phyloP scores from a whole-genome alignment of 2,797 vertebrate species.

The Chaenodraco wilsoni region DNA sequence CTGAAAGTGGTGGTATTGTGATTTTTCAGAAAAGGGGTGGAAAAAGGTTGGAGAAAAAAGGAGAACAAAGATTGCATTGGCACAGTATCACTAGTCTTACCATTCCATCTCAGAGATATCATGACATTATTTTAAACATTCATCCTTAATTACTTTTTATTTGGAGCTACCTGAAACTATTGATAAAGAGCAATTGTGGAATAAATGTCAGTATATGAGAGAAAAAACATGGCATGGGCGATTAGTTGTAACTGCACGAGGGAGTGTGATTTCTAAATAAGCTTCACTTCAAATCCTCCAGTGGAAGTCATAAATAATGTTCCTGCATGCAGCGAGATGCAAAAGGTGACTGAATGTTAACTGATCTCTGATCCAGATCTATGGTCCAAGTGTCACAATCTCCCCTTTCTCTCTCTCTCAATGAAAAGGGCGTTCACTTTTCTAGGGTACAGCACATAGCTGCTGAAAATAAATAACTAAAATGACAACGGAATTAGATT shows the following conservation, averaged over 20 bases:
- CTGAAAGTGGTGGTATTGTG: slow-evolving; percentile 20
- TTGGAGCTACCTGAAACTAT: slow-evolving; percentile 22
- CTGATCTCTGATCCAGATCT: slow-evolving; percentile 17
- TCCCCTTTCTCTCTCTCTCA: slow-evolving; percentile 24
- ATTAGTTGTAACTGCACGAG: slow-evolving; percentile 14
- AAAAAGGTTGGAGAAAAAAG: slow-evolving; percentile 3
- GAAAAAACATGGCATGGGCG: slow-evolving; percentile 1
- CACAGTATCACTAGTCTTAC: slow-evolving; percentile 54
- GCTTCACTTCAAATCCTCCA: slow-evolving; percentile 20
- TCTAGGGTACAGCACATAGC: slow-evolving; percentile 34
- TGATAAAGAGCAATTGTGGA: slow-evolving; percentile 24
- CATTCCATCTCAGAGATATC: slow-evolving; percentile 27
- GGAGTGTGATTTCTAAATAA: slow-evolving; percentile 26
- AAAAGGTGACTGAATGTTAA: slow-evolving; percentile 21
- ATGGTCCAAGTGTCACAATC: slow-evolving; percentile 33
- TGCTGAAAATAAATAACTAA: slow-evolving; percentile 30
- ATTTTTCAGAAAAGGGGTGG: slow-evolving; percentile 24
- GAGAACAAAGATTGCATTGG: slow-evolving; percentile 42
- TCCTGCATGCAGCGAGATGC: slow-evolving; percentile 56
- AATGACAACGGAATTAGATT: slow-evolving; percentile 12
- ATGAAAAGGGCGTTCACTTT: slow-evolving; percentile 33
- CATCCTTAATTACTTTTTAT: slow-evolving; percentile 10
- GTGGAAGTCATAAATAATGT: slow-evolving; percentile 29
- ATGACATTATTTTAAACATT: slow-evolving; percentile 16
- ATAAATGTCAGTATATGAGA: slow-evolving; percentile 26